Evolutionary conservation across 1,140 invertebrate species (phyloP), one percentile per base, ranked within the genome.

Genomic region (Theocolax elegans): DNA sequence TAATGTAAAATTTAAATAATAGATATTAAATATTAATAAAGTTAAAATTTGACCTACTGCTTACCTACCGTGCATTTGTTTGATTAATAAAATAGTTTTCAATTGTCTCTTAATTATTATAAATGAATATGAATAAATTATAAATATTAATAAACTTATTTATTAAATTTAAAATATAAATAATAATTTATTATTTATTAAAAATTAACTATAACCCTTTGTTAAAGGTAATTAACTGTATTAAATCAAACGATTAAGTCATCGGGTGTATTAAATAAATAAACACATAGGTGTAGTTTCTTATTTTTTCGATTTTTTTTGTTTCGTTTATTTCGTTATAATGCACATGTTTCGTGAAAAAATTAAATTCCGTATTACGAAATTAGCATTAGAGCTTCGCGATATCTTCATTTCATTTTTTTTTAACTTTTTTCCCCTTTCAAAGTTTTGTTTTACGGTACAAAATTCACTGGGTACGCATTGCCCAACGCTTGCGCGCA

Each of bases 291-390:
- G 48, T 64, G 42, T 49, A 69, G 48, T 73, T 75, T 67, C 48
- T 44, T 64, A 66, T 64, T 77, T 81, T 83, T 83, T 80, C 77
- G 77, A 79, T 81, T 83, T 83, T 81, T 83, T 82, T 79, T 56
- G 72, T 79, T 77, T 75, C 73, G 75, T 83, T 81, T 83, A 81
- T 81, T 82, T 83, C 80, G 64, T 81, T 83, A 79, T 80, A 81
- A 83, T 83, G 81, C 81, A 81, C 78, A 83, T 82, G 77, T 81
- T 82, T 81, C 80, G 81, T 83, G 81, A 81, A 83, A 83, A 83
- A 83, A 83, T 83, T 81, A 81, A 81, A 81, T 81, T 81, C 79
- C 80, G 74, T 83, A 74, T 79, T 72, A 83, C 80, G 80, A 83
- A 83, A 81, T 81, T 80, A 81, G 76, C 74, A 79, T 80, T 79